Evolutionary conservation across 2,888 invertebrate species (phyloP).

Genomic region (Chrysomela aeneicollis): DNA sequence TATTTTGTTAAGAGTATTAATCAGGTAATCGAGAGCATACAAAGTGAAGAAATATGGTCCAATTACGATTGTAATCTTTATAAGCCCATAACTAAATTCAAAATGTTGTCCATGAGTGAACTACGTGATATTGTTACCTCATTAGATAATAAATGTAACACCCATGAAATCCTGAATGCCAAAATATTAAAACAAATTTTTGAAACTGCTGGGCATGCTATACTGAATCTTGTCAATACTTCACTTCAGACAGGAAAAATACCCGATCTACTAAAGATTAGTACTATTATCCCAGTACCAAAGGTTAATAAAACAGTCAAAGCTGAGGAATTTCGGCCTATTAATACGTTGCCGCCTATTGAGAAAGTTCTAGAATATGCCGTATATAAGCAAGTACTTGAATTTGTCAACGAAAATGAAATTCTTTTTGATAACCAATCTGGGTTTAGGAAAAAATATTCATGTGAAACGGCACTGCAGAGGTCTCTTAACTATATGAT

Average conservation of each 20-base stretch:
- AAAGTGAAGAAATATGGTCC: neutral
- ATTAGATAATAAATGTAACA: neutral
- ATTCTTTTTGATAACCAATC: no score
- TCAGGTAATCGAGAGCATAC: slow-evolving; percentile 7
- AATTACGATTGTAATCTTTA: neutral
- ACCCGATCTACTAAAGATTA: neutral
- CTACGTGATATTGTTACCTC: neutral
- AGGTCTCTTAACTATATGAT: slow-evolving; percentile 9
- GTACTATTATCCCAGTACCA: slow-evolving; percentile 6
- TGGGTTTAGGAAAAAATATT: neutral
- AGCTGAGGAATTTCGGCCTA: slow-evolving; percentile 6
- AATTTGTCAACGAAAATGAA: no score
- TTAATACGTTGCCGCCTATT: slow-evolving; percentile 2
- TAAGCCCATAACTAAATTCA: neutral
- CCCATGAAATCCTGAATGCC: neutral
- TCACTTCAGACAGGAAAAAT: neutral
- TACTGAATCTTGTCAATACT: slow-evolving; percentile 3
- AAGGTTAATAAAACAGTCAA: slow-evolving; percentile 7
- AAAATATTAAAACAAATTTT: neutral
- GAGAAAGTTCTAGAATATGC: neutral
- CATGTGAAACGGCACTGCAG: slow-evolving; percentile 3
- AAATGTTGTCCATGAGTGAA: neutral
- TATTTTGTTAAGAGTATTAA: no score
- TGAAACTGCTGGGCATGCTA: neutral
- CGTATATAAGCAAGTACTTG: neutral